Evolutionary conservation across 2,113 vertebrate genomes (phyloP), one percentile per base, ranked within the genome.

Genomic region (Donacobius atricapilla): DNA sequence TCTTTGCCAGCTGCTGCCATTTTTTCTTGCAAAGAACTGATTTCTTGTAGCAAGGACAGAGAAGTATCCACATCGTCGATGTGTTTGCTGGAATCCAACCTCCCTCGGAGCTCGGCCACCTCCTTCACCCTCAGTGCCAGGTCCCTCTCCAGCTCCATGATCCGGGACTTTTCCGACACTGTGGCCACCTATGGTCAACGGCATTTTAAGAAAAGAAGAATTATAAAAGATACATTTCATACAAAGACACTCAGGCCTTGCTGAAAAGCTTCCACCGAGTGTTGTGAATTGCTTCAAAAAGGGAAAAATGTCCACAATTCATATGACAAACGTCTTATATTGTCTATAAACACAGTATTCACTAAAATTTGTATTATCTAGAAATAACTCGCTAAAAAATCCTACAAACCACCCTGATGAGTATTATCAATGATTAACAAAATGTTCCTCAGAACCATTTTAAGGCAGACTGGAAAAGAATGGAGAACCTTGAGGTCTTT

Each of bases 91-190:
- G 98, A 97, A 72, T 98, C 98, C 35, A 99, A 87, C 83, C 98
- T 98, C 69, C 99, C 98, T 47, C 98, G 98, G 48, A 99, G 98
- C 86, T 99, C 99, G 19, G 98, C 87, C 37, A 98, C 99, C 76
- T 99, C 99, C 95, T 99, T 98, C 44, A 93, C 98, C 88, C 98
- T 97, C 94, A 99, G 90, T 0, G 98, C 96, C 57, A 99, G 98
- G 83, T 99, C 99, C 95, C 97, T 98, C 92, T 99, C 99, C 76
- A 99, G 98, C 85, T 99, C 99, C 99, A 99, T 99, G 87, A 99
- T 99, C 47, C 98, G 99, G 53, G 99, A 99, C 92, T 98, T 99
- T 93, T 99, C 99, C 1, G 99, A 99, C 11, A 99, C 99, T 1
- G 99, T 99, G 61, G 99, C 99, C 96, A 99, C 99, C 99, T 99